Evolutionary conservation across 2,113 vertebrate species (phyloP).

Genomic region (Chunga burmeisteri): DNA sequence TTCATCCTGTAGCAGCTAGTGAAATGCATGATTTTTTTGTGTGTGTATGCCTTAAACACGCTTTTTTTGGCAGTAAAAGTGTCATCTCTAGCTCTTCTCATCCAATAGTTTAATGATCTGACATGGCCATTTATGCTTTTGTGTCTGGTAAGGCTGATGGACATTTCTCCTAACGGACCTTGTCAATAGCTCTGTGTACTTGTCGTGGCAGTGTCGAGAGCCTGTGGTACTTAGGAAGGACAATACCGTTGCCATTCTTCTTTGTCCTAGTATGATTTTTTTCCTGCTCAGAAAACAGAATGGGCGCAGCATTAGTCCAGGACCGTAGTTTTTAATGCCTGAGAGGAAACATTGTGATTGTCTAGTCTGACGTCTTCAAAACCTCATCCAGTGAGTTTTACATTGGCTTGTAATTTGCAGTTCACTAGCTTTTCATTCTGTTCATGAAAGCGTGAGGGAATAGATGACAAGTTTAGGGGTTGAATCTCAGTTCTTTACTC

Average conservation of each 20-base stretch:
- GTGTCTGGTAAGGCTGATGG: background rate
- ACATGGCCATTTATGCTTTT: background rate
- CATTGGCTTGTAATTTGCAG: background rate
- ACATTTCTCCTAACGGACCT: background rate
- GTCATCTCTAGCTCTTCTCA: background rate
- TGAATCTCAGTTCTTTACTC: background rate
- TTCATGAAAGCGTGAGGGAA: background rate
- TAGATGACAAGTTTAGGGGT: background rate
- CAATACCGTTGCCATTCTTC: background rate
- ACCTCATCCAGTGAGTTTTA: background rate
- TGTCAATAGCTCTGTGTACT: background rate
- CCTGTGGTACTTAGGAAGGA: background rate
- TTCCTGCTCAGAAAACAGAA: background rate
- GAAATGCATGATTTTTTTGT: background rate
- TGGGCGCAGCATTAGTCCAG: background rate
- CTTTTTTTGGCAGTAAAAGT: background rate
- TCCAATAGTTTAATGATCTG: background rate
- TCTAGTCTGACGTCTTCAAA: background rate
- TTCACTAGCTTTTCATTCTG: background rate
- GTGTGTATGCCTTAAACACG: background rate
- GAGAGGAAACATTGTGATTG: slow-evolving; percentile 10
- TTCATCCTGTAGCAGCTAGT: background rate
- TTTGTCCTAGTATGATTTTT: background rate
- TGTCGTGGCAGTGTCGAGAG: background rate
- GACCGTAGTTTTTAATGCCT: background rate